Evolutionary conservation across 2,888 invertebrate species (phyloP), one percentile per base, ranked within the genome.

Genomic region (Rhagophthalmus giganteus): DNA sequence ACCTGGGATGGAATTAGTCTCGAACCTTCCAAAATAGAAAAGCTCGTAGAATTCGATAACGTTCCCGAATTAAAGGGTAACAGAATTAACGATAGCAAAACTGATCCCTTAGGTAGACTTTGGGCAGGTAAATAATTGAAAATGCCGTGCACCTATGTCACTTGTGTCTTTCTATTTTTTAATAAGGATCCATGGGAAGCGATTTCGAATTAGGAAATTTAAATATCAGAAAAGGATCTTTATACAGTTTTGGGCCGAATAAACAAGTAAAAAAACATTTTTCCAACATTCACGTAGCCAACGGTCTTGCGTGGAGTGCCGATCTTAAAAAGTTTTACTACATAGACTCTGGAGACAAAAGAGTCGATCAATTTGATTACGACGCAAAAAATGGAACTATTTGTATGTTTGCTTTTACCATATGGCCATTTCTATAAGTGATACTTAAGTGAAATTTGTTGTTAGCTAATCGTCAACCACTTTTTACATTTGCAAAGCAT

Each of bases 51-150:
- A 57, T 79, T 86, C 4, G 81, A 81, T 63, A 66, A 70, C 2
- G 79, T 80, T 50, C 76, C 76, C 20, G 32, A 33, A 34, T 5
- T 28, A 7, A 8, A 39, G 12, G 11, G 30, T 6, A 85, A 84
- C 67, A 77, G 85, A 60, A 79, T 88, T 65, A 89, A 89, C 61
- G 89, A 89, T 65, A 89, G 82, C 20, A 90, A 89, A 72, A 84
- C 85, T 24, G 89, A 89, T 67, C 81, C 83, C 8, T 68, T 72
- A 2, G 89, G 89, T 1, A 75, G 87, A 31, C 75, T 89, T 16
- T 88, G 85, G 77, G 84, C 83, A 60, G 87, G 87, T 70, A 27
- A 9, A 27, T 20, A 5, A 20, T 20, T 20, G 9, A 27, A 24
- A 7, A 6, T 7, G 24, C 6, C 6, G 24, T 24, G 24, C 5